Evolutionary conservation across 2,888 invertebrate genomes (phyloP).

Genomic region (Eristalis arbustorum): DNA sequence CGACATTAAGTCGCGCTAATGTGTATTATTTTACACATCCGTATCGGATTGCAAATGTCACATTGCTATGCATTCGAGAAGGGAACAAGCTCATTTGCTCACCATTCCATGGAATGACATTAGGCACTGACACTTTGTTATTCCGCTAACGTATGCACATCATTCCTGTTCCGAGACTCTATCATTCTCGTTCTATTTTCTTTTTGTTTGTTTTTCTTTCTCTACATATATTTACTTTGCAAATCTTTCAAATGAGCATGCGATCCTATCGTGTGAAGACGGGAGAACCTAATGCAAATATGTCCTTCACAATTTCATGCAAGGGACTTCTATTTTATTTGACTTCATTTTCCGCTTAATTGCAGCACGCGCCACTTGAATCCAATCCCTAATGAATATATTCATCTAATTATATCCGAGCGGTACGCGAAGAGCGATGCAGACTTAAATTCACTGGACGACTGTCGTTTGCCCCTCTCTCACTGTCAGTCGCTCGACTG

Average conservation of each 20-base stretch:
- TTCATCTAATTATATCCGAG: conserved; percentile 49
- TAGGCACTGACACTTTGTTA: conserved; percentile 18
- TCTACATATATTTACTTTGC: conserved; percentile 10
- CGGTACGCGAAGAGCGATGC: conserved; percentile 15
- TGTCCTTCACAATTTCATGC: not conserved
- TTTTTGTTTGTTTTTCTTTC: not conserved
- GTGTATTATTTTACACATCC: conserved; percentile 43
- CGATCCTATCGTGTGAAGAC: conserved; percentile 27
- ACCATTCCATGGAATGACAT: conserved; percentile 3
- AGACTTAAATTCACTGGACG: conserved; percentile 3
- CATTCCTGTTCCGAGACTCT: conserved; percentile 9
- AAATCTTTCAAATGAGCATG: conserved; percentile 42
- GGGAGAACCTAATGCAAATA: conserved; percentile 24
- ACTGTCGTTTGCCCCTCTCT: not conserved
- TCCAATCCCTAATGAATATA: conserved; percentile 36
- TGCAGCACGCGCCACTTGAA: conserved; percentile 30
- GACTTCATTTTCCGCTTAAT: conserved; percentile 19
- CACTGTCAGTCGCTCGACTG: not conserved
- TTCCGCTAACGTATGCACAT: conserved; percentile 54
- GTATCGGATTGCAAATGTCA: conserved; percentile 53
- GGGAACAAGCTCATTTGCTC: conserved; percentile 24
- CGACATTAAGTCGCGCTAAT: conserved; percentile 34
- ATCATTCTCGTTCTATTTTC: not conserved
- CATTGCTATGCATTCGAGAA: conserved; percentile 36
- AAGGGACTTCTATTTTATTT: conserved; percentile 7